Conservation (phyloP, 2,888 invertebrate genomes). For the Drosophila mayaguana region DNA sequence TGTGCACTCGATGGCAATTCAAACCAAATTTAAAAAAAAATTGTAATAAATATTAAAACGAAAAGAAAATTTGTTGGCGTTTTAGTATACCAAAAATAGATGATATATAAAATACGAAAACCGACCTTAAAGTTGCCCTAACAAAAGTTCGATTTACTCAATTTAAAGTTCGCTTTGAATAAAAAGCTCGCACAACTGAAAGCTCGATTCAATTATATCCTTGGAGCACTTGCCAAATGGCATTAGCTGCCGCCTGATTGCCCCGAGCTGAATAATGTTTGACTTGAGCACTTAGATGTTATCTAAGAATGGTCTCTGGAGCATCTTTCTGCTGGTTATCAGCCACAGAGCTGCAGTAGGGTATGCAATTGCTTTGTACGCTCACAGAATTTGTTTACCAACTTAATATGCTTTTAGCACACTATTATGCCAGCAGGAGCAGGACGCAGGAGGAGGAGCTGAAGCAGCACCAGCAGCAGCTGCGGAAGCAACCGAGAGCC, state of each 20-base stretch:
- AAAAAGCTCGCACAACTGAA: background rate
- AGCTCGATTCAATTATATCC: background rate
- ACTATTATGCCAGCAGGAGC: background rate
- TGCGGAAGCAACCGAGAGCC: background rate
- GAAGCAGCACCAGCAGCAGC: background rate
- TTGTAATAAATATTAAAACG: slow-evolving; percentile 20
- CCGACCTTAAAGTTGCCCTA: slow-evolving; percentile 4
- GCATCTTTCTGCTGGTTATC: slow-evolving; percentile 1
- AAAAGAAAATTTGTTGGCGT: slow-evolving; percentile 21
- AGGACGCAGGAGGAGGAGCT: rapidly evolving
- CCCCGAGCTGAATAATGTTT: background rate
- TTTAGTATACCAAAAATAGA: slow-evolving; percentile 1
- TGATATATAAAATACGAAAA: background rate
- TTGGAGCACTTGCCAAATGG: background rate
- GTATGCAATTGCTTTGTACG: slow-evolving; percentile 4
- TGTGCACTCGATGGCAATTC: slow-evolving; percentile 12
- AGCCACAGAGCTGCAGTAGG: slow-evolving; percentile 1
- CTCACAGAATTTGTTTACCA: slow-evolving; percentile 9
- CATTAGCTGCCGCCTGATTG: slow-evolving; percentile 7
- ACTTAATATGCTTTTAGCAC: slow-evolving; percentile 18
- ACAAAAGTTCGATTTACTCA: background rate
- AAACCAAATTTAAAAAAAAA: background rate
- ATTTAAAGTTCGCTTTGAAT: background rate
- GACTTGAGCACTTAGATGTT: background rate
- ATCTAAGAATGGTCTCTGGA: slow-evolving; percentile 4